A percentile compares a stretch with the other conserved stretches of the same genome.
phyloP scores from a whole-genome alignment of 1,140 invertebrate genomes.

The Drosophila sp. region DNA sequence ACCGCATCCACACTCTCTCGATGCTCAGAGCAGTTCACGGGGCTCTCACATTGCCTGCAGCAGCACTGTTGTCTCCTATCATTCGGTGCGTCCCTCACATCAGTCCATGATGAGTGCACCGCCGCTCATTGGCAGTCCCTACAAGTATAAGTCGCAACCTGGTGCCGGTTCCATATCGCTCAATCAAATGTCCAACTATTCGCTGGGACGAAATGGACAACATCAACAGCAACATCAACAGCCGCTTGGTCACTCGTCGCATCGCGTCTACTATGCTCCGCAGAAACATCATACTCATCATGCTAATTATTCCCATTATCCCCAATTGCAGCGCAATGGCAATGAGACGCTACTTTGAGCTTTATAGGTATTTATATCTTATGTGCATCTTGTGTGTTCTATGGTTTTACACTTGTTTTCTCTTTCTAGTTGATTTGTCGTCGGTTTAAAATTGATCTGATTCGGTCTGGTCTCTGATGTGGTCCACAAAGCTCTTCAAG shows the following conservation, averaged over 20 bases:
- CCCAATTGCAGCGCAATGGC: slow-evolving; percentile 62
- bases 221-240: slow-evolving; percentile 19
- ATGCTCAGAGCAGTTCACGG: slow-evolving; percentile 62
- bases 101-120: slow-evolving; percentile 60
- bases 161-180: slow-evolving; percentile 66
- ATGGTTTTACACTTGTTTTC: too few species aligned
- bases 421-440: background rate
- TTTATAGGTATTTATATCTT: background rate
- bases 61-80: slow-evolving; percentile 75
- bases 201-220: slow-evolving; percentile 47
- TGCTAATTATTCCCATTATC: slow-evolving; percentile 49
- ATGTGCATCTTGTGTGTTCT: too few species aligned
- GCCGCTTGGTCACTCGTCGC: slow-evolving; percentile 49
- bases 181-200: slow-evolving; percentile 74
- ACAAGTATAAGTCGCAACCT: slow-evolving; percentile 55
- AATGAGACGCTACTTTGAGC: slow-evolving; percentile 70
- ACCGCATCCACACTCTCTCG: slow-evolving; percentile 25
- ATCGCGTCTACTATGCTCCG: slow-evolving; percentile 61
- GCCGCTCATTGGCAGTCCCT: slow-evolving; percentile 52
- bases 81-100: slow-evolving; percentile 73
- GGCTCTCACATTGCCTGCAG: slow-evolving; percentile 62
- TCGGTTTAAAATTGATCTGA: background rate
- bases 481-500: background rate
- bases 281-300: slow-evolving; percentile 54
- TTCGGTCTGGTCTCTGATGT: background rate